Conservation (phyloP, 2,888 invertebrate genomes). For the Ochropacha duplaris region DNA sequence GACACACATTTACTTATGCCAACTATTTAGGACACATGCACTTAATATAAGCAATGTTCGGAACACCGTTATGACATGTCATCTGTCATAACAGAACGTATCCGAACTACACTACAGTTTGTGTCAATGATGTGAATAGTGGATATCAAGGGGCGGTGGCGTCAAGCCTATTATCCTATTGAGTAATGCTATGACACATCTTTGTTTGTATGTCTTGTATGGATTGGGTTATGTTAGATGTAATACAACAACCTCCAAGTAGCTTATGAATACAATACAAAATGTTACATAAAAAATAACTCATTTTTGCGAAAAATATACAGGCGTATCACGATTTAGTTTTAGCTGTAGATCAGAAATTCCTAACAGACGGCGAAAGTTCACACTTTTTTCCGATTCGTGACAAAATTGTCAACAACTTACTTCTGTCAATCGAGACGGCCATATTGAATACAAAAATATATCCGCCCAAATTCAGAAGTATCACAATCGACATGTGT, state of each 20-base stretch:
- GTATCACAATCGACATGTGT: background rate
- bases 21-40: background rate
- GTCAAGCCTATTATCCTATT: background rate
- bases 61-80: conserved; percentile 20
- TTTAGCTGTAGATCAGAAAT: background rate
- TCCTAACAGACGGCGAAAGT: background rate
- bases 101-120: background rate
- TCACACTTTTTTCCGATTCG: background rate
- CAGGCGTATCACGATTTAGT: background rate
- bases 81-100: conserved; percentile 18
- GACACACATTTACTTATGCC: background rate
- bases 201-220: background rate
- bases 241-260: no score
- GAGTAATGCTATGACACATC: background rate
- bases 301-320: no score
- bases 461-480: background rate
- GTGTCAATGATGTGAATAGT: background rate
- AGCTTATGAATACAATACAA: no score
- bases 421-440: background rate
- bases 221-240: background rate
- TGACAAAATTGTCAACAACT: background rate
- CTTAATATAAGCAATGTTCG: conserved; percentile 11
- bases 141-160: background rate
- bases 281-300: no score
- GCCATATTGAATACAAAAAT: background rate